phyloP scores from a whole-genome alignment of 2,113 vertebrate genomes.

The Festucalex cinctus region DNA sequence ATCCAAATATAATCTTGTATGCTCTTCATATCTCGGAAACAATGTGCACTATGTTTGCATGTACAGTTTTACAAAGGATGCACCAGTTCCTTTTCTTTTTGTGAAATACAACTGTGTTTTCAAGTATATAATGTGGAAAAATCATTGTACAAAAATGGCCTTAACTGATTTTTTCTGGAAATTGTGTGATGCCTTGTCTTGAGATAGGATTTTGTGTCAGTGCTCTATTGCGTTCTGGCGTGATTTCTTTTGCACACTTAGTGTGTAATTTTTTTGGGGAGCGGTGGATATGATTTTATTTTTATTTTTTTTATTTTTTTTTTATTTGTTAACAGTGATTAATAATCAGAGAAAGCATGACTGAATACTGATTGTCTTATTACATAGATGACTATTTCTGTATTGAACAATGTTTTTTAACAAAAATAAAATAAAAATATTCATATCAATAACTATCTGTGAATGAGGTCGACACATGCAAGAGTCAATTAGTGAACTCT shows the following conservation, averaged over 20 bases:
- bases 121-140: constrained; percentile 59
- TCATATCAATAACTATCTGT: constrained; percentile 55
- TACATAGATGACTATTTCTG: constrained; percentile 79
- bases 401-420: constrained; percentile 74
- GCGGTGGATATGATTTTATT: constrained; percentile 19
- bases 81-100: constrained; percentile 77
- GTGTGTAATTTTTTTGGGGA: constrained; percentile 63
- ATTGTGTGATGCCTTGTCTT: constrained; percentile 93
- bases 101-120: constrained; percentile 79
- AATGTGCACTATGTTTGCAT: constrained; percentile 87
- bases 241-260: constrained; percentile 80
- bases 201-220: constrained; percentile 80
- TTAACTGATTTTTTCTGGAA: constrained; percentile 88
- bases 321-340: constrained; percentile 76
- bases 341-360: constrained; percentile 85
- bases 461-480: constrained; percentile 3
- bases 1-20: constrained; percentile 80
- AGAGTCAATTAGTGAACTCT: constrained; percentile 8
- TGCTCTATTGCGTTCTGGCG: constrained; percentile 81
- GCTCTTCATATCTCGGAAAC: constrained; percentile 81
- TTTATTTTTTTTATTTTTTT: constrained; percentile 73
- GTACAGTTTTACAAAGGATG: constrained; percentile 90
- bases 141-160: constrained; percentile 88
- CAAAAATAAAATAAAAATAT: constrained; percentile 80
- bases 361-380: constrained; percentile 76